Evolutionary conservation across 2,888 invertebrate species (phyloP), one percentile per base, ranked within the genome.

Genomic region (Melieria picta): DNA sequence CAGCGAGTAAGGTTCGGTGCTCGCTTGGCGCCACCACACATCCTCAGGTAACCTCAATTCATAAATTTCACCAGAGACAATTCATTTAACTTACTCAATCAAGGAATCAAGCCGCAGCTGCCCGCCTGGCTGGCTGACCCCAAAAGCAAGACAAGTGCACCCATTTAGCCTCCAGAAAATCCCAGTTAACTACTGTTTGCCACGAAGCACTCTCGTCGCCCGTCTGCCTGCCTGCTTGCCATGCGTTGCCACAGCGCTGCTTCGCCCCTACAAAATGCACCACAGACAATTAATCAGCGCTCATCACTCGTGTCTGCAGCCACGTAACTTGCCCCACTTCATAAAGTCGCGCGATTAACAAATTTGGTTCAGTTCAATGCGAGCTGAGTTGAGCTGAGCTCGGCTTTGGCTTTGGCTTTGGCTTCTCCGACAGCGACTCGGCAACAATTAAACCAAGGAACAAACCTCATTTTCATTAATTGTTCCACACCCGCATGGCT

Each of bases 401-500:
- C 13, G 10, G n/a, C 13, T 52, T 52, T 60, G 7, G 4, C 10
- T 47, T n/a, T 11, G 6, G 30, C 43, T 9, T 60, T 60, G 7
- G 4, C 10, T 47, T 52, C 13, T 43, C 46, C 45, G 69, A 61
- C 65, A 60, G 71, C 30, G 30, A 30, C 69, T 65, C 63, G 68
- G 50, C 60, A 70, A 72, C 69, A 75, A 76, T 76, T 76, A 75
- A 74, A 74, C 30, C 30, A 30, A 30, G 30, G 72, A 7, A 63
- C 42, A 57, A 13, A 52, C 45, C 55, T 61, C 61, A 66, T 61
- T 55, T 82, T 81, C 80, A 82, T 80, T 82, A 80, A 80, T 80
- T 82, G 80, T 79, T 74, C 81, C 81, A 81, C 83, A 84, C 83
- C 83, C 83, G 83, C 83, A 83, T 83, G 82, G 79, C 83, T 77